A percentile compares a stretch with the other conserved stretches of the same genome.
Evolutionary conservation across 2,797 vertebrate species (phyloP).

Genomic region (Ciconia nigra): DNA sequence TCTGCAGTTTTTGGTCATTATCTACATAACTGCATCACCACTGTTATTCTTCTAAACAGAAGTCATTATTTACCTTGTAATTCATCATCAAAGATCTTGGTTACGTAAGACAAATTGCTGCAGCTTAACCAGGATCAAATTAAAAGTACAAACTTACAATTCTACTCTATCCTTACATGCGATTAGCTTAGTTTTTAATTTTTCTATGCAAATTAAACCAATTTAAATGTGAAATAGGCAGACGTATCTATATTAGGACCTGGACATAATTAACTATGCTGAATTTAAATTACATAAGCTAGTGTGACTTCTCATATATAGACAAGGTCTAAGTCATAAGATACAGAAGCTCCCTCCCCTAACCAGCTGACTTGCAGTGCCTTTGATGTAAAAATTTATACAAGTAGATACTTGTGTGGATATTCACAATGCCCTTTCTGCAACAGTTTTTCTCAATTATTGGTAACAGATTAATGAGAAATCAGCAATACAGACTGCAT

Average conservation of each 20-base stretch:
- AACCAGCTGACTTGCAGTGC: background rate
- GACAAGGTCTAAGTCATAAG: background rate
- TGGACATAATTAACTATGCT: background rate
- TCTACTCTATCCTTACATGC: background rate
- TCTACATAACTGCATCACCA: background rate
- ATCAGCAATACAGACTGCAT: background rate
- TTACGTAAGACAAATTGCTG: background rate
- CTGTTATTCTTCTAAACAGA: background rate
- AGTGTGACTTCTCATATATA: background rate
- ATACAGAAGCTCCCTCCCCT: background rate
- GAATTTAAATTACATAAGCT: background rate
- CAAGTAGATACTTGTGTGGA: background rate
- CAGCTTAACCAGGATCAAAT: background rate
- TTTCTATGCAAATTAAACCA: constrained; percentile 24
- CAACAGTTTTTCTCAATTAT: background rate
- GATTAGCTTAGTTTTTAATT: background rate
- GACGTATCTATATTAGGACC: background rate
- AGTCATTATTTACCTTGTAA: background rate
- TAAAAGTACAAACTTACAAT: background rate
- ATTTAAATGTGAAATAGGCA: background rate
- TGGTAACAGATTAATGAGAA: background rate
- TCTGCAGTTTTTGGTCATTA: background rate
- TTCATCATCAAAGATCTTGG: background rate
- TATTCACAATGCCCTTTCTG: background rate
- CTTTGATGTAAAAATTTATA: background rate